Base-by-base conservation (phyloP, 2,888 invertebrate genomes). In the Stenolophus ochropezus region DNA sequence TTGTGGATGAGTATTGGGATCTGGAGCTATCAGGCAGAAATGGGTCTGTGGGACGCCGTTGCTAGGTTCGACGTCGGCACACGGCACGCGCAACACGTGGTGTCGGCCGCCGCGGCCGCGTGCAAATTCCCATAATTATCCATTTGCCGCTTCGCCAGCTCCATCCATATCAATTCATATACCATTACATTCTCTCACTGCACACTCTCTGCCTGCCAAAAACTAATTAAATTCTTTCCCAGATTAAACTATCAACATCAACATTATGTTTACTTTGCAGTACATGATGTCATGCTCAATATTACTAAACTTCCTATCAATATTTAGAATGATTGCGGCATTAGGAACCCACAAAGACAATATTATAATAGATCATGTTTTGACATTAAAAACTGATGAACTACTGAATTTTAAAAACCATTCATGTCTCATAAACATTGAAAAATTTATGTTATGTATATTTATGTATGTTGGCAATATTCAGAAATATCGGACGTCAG, bases 111-210 rank as follows among this genome's bases (percentile, higher is more conserved):
- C 65, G 18, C 16, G 65, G 33, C 33, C 65, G 65, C 65, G 65
- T 69, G 65, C 65, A 69, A 69, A 69, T 69, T 69, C 65, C 65
- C 65, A 69, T 69, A 69, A 69, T 69, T 69, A 69, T 69, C 27
- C 65, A 69, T 69, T 61, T 33, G 6, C 65, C 27, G 65, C 65
- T 27, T 33, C 33, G 65, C 16, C 20, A 69, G 18, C 33, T 14
- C 33, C 6, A 33, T 27, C 65, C 14, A 69, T 69, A 33, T 27
- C 65, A 33, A 69, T 69, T 69, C 20, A 42, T 18, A 69, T 69
- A 69, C 18, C 33, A 69, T 69, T 27, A 69, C 65, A 69, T 33
- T 33, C 27, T 33, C 27, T 21, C 25, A 14, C 11, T 33, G 16
- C n/a, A 16, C n/a, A n/a, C 16, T 65, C 27, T 11, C 65, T 65